A percentile compares a stretch with the other conserved stretches of the same genome.
These are phyloP conservation scores for Geotrupes spiniger DNA, from an alignment of 2,888 invertebrate species.

Conservation along the genomic window DNA sequence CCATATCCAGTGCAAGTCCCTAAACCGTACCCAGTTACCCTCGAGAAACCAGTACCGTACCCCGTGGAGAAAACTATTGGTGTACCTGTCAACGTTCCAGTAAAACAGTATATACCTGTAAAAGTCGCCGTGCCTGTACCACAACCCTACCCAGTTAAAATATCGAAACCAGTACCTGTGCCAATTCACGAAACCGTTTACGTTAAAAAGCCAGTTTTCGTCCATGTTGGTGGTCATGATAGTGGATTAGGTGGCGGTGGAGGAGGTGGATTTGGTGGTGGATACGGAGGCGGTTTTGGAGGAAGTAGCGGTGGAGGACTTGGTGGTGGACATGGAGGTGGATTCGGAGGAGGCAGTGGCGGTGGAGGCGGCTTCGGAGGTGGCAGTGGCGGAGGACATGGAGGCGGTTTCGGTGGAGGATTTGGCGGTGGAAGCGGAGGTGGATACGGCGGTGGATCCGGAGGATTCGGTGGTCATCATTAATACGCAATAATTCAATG, in stretches of 20 bases:
- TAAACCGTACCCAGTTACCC: constrained; percentile 13
- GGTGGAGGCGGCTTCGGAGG: not conserved
- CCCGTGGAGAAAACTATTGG: constrained; percentile 16
- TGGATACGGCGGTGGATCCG: not conserved
- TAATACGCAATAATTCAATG: not conserved
- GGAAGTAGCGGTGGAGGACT: not conserved
- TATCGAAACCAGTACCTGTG: constrained; percentile 18
- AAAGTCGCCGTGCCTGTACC: constrained; percentile 18
- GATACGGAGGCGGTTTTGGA: not conserved
- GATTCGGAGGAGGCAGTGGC: not conserved
- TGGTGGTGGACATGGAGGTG: not conserved
- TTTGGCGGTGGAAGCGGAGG: not conserved
- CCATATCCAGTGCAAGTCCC: constrained; percentile 16
- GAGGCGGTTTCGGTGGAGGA: not conserved
- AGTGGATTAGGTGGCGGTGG: constrained; percentile 7
- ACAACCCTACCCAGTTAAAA: constrained; percentile 18
- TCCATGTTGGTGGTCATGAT: constrained; percentile 12
- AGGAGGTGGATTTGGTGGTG: constrained; percentile 6
- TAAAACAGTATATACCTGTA: constrained; percentile 17
- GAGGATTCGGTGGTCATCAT: not conserved
- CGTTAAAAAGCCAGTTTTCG: constrained; percentile 13
- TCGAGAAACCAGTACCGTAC: constrained; percentile 18
- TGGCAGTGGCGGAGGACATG: not conserved
- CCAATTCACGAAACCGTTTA: constrained; percentile 16
- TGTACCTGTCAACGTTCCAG: constrained; percentile 10